A percentile compares a stretch with the other conserved stretches of the same genome.
These are phyloP conservation scores for Macrosoma leucophasiata DNA, from an alignment of 2,888 invertebrate species.

Conservation along the genomic window DNA sequence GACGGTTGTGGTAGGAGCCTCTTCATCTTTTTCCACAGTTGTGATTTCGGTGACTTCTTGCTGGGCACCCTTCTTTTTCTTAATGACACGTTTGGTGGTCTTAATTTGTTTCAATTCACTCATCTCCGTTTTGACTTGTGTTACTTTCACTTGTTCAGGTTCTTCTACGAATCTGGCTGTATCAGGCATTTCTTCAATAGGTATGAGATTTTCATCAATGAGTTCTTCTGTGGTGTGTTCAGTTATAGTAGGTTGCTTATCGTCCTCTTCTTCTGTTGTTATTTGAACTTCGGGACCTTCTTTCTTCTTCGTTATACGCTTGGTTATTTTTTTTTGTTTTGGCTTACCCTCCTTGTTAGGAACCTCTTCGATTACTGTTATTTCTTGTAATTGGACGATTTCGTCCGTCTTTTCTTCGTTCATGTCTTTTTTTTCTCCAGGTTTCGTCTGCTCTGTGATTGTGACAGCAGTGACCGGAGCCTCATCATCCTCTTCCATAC, in stretches of 20 bases:
- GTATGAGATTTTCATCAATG: conserved; percentile 19
- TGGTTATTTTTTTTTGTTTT: conserved; percentile 37
- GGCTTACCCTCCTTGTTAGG: conserved; percentile 31
- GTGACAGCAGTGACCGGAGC: conserved; percentile 28
- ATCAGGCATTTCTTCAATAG: conserved; percentile 20
- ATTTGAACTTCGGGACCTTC: conserved; percentile 32
- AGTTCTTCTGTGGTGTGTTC: conserved; percentile 25
- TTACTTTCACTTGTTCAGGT: conserved; percentile 34
- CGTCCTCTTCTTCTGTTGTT: conserved; percentile 39
- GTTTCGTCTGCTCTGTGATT: conserved; percentile 19
- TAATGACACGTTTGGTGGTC: conserved; percentile 36
- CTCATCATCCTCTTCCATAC: conserved; percentile 26
- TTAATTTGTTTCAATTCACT: conserved; percentile 41
- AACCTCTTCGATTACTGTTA: conserved; percentile 39
- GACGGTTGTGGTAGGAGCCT: conserved; percentile 29
- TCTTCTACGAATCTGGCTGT: conserved; percentile 34
- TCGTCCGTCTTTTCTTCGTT: conserved; percentile 27
- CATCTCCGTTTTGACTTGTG: conserved; percentile 44
- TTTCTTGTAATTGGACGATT: conserved; percentile 29
- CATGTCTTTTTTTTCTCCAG: conserved; percentile 30
- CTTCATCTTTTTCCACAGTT: conserved; percentile 25
- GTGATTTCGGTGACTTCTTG: conserved; percentile 29
- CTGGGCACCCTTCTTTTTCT: conserved; percentile 29
- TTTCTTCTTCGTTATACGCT: conserved; percentile 35
- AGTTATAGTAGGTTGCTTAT: conserved; percentile 33